Evolutionary conservation across 2,888 invertebrate genomes (phyloP).

Genomic region (Eristalis intricaria): DNA sequence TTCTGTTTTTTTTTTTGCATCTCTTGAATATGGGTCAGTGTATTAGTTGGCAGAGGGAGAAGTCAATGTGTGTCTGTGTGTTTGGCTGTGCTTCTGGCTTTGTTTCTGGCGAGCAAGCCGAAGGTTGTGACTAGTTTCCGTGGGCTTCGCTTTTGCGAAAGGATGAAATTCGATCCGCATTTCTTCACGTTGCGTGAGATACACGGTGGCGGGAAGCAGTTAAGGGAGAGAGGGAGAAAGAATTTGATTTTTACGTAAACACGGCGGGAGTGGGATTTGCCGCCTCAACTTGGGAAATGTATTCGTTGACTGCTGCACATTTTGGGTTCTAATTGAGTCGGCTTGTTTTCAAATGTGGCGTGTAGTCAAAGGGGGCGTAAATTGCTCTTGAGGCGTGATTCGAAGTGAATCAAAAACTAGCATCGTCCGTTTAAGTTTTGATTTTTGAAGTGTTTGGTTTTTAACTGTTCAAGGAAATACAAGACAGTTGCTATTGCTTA

Average conservation of each 20-base stretch:
- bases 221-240: slow-evolving; percentile 42
- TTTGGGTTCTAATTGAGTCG: background rate
- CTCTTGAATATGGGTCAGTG: slow-evolving; percentile 62
- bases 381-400: background rate
- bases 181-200: slow-evolving; percentile 50
- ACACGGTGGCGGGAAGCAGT: background rate
- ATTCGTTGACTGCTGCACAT: background rate
- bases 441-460: no score
- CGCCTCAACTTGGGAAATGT: background rate
- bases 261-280: background rate
- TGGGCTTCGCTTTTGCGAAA: slow-evolving; percentile 33
- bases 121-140: slow-evolving; percentile 59
- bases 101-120: slow-evolving; percentile 38
- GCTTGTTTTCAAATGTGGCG: background rate
- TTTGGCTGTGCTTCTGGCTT: slow-evolving; percentile 25
- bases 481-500: no score
- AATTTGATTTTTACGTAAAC: slow-evolving; percentile 31
- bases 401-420: background rate
- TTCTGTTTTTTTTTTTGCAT: slow-evolving; percentile 8
- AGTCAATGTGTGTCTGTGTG: slow-evolving; percentile 16
- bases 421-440: no score
- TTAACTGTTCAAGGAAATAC: no score
- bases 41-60: slow-evolving; percentile 15
- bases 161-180: slow-evolving; percentile 57
- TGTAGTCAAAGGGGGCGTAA: background rate